Base-by-base conservation (phyloP, 2,797 vertebrate species). In the Centropyge bicolor region DNA sequence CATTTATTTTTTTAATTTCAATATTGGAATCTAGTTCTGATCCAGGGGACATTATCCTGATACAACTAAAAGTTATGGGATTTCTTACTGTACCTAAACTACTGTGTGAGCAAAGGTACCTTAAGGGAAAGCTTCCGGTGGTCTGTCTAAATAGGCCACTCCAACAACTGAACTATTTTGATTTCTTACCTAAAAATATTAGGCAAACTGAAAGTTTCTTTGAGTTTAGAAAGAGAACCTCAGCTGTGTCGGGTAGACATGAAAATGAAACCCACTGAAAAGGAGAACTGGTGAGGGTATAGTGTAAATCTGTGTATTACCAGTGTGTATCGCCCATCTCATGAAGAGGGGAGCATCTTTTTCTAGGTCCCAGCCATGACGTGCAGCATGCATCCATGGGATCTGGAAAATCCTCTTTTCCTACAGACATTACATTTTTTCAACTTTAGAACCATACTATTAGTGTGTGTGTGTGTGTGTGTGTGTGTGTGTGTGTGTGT, bases 321-420 rank as follows among this genome's bases (percentile, higher is more conserved):
- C 98, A 86, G 98, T 99, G 24, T 99, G 98, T 93, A 99, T 97
- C n/a, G 98, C 98, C 98, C 98, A 99, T 94, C 97, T 97, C 94
- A 97, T 97, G 91, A 99, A 99, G 80, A 99, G 96, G 0, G 98
- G 98, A n/a, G 98, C 98, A 36, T 99, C 98, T 86, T 99, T 99
- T 91, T 99, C 97, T 81, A 99, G 95, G 87, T 99, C 98, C 98
- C 98, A 99, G 27, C 98, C 98, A 1, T 99, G 98, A 60, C 98
- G 96, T 13, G 98, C 98, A 0, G 98, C 98, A 27, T 99, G 98
- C 98, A 99, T 99, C 98, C 98, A 99, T 0, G 98, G 98, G 89
- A 99, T 99, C 95, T 99, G 98, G 93, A 99, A 99, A 92, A 98
- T 98, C 90, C 97, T 96, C 94, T 97, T 98, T 76, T 99, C 98